Evolutionary conservation across 2,113 vertebrate genomes (phyloP).

Genomic region (Anseranas semipalmata): DNA sequence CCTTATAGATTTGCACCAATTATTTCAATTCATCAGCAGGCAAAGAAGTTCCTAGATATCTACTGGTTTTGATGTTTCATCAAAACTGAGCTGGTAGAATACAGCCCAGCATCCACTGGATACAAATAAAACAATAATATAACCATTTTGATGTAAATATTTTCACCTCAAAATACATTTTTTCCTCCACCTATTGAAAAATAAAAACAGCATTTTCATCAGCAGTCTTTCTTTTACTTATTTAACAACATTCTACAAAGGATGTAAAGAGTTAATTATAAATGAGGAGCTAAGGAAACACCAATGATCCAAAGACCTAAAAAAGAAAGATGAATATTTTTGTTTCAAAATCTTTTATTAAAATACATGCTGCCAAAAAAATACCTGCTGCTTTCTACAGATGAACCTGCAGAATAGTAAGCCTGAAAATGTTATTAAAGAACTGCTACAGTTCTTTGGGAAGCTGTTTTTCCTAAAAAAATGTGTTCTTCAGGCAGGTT

Average conservation of each 20-base stretch:
- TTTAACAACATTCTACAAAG: background rate
- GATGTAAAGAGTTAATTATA: background rate
- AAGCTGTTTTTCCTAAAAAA: background rate
- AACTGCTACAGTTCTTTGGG: background rate
- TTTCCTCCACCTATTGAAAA: background rate
- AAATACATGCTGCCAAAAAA: background rate
- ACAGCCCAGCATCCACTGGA: background rate
- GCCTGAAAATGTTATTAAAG: background rate
- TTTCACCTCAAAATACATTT: background rate
- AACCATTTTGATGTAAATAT: background rate
- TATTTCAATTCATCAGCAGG: background rate
- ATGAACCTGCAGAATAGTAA: background rate
- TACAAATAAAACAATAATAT: background rate
- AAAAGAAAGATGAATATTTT: background rate
- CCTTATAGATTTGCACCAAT: background rate
- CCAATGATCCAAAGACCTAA: background rate
- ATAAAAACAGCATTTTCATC: background rate
- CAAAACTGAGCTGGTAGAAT: background rate
- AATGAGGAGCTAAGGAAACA: background rate
- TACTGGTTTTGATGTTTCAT: background rate
- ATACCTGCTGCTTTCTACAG: background rate
- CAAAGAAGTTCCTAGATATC: background rate
- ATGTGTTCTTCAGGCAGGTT: background rate
- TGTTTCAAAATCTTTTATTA: background rate
- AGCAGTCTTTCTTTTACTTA: background rate